Percentiles rank a stretch among this genome's conserved stretches.
phyloP scores from a whole-genome alignment of 2,888 invertebrate genomes.

The Drosophila pegasa region DNA sequence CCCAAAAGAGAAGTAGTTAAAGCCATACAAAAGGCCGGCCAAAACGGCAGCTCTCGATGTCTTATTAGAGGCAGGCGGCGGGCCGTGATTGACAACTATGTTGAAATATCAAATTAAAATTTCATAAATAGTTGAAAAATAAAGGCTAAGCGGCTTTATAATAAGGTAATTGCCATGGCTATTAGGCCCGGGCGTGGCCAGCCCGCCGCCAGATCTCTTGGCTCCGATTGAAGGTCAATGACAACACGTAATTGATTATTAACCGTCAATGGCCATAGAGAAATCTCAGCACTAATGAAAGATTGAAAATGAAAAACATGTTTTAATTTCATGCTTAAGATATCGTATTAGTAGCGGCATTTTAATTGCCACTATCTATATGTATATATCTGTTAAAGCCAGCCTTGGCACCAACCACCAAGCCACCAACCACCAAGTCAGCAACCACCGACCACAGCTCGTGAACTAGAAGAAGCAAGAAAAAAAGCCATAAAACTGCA shows the following conservation, averaged over 20 bases:
- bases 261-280: conserved; percentile 48
- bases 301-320: conserved; percentile 66
- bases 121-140: conserved; percentile 70
- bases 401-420: conserved; percentile 54
- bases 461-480: conserved; percentile 58
- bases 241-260: conserved; percentile 79
- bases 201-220: conserved; percentile 50
- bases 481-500: conserved; percentile 35
- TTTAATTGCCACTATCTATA: conserved; percentile 69
- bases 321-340: conserved; percentile 79
- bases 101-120: conserved; percentile 81
- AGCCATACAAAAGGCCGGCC: conserved; percentile 27
- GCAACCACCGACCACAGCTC: conserved; percentile 21
- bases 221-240: conserved; percentile 76
- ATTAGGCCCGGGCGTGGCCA: conserved; percentile 75
- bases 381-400: conserved; percentile 24
- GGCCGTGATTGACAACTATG: conserved; percentile 79
- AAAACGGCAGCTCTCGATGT: conserved; percentile 46
- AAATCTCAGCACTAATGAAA: conserved; percentile 28
- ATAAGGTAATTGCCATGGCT: conserved; percentile 75
- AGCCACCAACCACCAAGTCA: conserved; percentile 38
- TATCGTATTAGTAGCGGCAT: conserved; percentile 69
- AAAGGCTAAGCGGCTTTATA: conserved; percentile 74
- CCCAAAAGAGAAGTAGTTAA: conserved; percentile 41
- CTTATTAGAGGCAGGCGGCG: conserved; percentile 51